These are phyloP conservation scores for Spinus pinus DNA, from an alignment of 2,797 vertebrate genomes.

Conservation along the genomic window DNA sequence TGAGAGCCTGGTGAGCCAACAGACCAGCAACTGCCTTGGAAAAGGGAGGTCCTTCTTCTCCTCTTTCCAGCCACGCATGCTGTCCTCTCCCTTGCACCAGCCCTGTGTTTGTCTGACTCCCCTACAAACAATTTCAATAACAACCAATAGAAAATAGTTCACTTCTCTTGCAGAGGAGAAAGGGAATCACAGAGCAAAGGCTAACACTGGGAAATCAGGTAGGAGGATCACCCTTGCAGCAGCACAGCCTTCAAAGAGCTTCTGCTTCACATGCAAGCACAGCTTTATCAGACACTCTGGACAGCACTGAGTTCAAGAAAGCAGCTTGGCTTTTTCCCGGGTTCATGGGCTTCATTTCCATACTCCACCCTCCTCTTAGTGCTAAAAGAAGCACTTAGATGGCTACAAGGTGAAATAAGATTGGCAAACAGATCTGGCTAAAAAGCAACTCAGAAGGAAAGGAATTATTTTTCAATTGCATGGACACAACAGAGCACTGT, in stretches of 20 bases:
- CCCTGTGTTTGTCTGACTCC: background rate
- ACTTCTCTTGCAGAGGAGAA: background rate
- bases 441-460: background rate
- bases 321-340: background rate
- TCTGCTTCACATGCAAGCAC: background rate
- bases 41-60: background rate
- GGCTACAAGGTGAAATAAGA: background rate
- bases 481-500: rapidly evolving
- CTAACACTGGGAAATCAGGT: background rate
- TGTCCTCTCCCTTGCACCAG: background rate
- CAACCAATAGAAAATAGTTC: background rate
- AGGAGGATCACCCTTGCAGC: background rate
- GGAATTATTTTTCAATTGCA: background rate
- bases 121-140: background rate
- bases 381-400: background rate
- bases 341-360: background rate
- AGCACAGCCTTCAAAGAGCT: background rate
- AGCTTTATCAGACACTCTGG: background rate
- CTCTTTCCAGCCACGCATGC: rapidly evolving
- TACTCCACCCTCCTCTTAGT: background rate
- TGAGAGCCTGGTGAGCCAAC: background rate
- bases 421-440: background rate
- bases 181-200: background rate
- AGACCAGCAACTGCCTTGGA: background rate
- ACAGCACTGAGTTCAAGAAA: background rate